Base-by-base conservation (phyloP, 2,113 vertebrate genomes). In the Sceloporus undulatus region DNA sequence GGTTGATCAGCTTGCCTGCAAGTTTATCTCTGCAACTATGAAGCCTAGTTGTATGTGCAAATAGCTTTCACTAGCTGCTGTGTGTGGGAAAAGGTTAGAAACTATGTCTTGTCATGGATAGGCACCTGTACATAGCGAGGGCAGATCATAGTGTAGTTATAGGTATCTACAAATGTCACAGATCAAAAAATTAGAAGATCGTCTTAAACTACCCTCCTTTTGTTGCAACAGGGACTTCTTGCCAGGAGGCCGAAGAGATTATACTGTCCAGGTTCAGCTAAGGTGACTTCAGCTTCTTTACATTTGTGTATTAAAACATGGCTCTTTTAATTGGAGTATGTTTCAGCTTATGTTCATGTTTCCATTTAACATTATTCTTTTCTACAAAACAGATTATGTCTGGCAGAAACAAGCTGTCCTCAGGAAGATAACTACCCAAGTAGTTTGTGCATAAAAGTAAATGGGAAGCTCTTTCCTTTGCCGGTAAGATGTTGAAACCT, bases 401-500 rank as follows among this genome's bases (percentile, higher is more conserved):
- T 99, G 87, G 98, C 98, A 87, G 98, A 99, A 94, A 99, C 99
- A 4, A 99, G 98, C 95, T 99, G 99, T 91, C 97, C 98, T 93
- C 98, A 99, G 96, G 98, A 99, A 95, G 98, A 99, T 94, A 99
- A 98, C 93, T 99, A 98, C 88, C 98, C 99, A 6, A 99, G 97
- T 96, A 98, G 98, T 96, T 95, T 99, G 29, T 99, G 98, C 92
- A 98, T 99, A 95, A 99, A 99, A 97, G 98, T 99, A 83, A 99
- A 99, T 75, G 98, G 98, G 70, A 99, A 99, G 88, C 97, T 98
- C 29, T 99, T 98, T 93, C 98, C 98, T 4, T 94, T 99, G 90
- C 99, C 98, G 66, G 99, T 99, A 97, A 97, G 98, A 97, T 92
- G 34, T 65, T 91, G 76, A 54, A 84, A 82, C 9, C n/a, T 87